Evolutionary conservation across 2,888 invertebrate species (phyloP).

Genomic region (Ernsta delagoae): DNA sequence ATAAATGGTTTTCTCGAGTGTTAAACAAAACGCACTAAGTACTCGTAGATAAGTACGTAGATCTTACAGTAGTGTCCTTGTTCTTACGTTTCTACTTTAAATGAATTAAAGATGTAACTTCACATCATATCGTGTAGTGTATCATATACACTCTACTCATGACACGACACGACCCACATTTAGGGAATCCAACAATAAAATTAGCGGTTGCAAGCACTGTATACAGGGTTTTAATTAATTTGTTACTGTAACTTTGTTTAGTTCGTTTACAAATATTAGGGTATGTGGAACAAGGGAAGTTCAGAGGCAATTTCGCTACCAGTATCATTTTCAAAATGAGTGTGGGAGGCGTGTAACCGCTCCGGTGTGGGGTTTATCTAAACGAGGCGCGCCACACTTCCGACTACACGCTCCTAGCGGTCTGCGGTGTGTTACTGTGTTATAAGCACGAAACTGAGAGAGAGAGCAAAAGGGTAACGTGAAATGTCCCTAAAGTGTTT

Average conservation of each 20-base stretch:
- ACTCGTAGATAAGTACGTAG: no score
- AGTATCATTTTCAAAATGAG: constrained; percentile 33
- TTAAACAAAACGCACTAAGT: background rate
- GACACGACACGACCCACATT: background rate
- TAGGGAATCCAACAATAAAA: constrained; percentile 1
- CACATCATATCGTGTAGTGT: background rate
- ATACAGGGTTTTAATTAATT: constrained; percentile 33
- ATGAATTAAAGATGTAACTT: background rate
- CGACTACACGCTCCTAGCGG: no score
- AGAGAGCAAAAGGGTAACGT: no score
- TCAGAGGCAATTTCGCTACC: constrained; percentile 24
- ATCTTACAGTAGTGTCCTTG: background rate
- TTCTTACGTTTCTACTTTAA: background rate
- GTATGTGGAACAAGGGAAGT: constrained; percentile 15
- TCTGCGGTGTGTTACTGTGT: no score
- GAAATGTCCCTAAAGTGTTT: no score
- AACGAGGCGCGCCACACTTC: no score
- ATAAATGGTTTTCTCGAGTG: no score
- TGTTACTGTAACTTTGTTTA: constrained; percentile 20
- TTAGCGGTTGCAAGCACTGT: constrained; percentile 23
- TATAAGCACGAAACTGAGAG: no score
- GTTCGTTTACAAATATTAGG: constrained; percentile 12
- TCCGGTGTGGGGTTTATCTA: background rate
- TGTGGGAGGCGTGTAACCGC: constrained; percentile 25
- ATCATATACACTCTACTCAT: background rate